Evolutionary conservation across 2,797 vertebrate species (phyloP).

Genomic region (Spatula versicolor): DNA sequence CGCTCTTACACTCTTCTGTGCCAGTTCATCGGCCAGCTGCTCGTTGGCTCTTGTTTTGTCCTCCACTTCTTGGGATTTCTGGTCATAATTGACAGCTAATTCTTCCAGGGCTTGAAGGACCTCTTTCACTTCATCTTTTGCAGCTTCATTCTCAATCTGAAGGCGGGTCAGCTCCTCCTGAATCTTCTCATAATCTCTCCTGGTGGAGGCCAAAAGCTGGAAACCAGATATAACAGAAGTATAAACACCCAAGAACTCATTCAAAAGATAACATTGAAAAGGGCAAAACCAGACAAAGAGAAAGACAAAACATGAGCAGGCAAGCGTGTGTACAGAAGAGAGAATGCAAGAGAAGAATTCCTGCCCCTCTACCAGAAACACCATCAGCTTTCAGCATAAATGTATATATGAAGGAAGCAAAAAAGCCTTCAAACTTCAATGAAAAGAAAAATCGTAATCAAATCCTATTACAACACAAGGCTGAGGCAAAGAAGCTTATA

Average conservation of each 20-base stretch:
- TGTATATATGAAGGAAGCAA: background rate
- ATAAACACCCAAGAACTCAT: background rate
- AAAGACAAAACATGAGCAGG: rapidly evolving
- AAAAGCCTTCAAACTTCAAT: background rate
- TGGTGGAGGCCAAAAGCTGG: constrained; percentile 87
- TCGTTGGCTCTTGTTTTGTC: constrained; percentile 87
- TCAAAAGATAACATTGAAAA: background rate
- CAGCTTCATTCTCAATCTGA: constrained; percentile 89
- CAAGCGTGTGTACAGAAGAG: rapidly evolving
- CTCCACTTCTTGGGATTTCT: constrained; percentile 95
- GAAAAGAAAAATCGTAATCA: background rate
- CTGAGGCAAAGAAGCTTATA: background rate
- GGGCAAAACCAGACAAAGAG: background rate
- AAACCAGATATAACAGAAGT: background rate
- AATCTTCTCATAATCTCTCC: constrained; percentile 89
- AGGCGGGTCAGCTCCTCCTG: constrained; percentile 91
- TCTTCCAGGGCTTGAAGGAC: constrained; percentile 97
- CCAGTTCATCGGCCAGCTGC: constrained; percentile 89
- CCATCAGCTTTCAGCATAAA: background rate
- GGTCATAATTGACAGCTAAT: constrained; percentile 97
- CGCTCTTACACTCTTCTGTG: constrained; percentile 86
- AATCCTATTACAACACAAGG: background rate
- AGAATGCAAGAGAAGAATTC: background rate
- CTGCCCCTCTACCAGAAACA: background rate
- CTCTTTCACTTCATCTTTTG: constrained; percentile 97